Evolutionary conservation across 2,113 vertebrate species (phyloP).

Genomic region (Cryptotis parvus): DNA sequence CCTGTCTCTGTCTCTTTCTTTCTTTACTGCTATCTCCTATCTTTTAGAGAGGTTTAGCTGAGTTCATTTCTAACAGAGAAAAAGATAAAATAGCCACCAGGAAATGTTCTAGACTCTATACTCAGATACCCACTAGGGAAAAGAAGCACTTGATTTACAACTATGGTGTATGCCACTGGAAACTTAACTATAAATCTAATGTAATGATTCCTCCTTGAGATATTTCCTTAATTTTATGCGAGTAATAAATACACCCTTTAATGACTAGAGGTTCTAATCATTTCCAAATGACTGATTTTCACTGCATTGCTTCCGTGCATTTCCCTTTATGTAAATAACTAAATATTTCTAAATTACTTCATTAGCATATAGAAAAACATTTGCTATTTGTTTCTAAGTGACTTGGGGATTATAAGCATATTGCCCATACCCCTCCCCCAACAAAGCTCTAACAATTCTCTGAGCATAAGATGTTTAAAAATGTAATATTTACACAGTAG

Average conservation of each 20-base stretch:
- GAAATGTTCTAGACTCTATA: constrained; percentile 58
- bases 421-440: not conserved
- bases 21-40: not conserved
- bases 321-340: constrained; percentile 71
- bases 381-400: constrained; percentile 69
- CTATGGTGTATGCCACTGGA: constrained; percentile 42
- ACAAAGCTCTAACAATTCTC: constrained; percentile 47
- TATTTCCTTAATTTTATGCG: constrained; percentile 73
- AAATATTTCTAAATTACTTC: constrained; percentile 71
- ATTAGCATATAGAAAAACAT: constrained; percentile 65
- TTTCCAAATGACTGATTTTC: constrained; percentile 80
- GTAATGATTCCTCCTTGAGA: constrained; percentile 61
- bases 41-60: constrained; percentile 17
- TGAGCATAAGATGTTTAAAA: constrained; percentile 51
- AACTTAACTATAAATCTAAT: constrained; percentile 66
- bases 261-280: constrained; percentile 68
- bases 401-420: constrained; percentile 35
- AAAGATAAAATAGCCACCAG: constrained; percentile 62
- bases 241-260: constrained; percentile 76
- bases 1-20: too few relatives aligned
- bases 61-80: constrained; percentile 31
- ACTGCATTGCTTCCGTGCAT: constrained; percentile 31
- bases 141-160: constrained; percentile 49
- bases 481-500: constrained; percentile 42
- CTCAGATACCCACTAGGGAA: constrained; percentile 41